phyloP scores from a whole-genome alignment of 1,140 invertebrate genomes.

The Bombus waltoni region DNA sequence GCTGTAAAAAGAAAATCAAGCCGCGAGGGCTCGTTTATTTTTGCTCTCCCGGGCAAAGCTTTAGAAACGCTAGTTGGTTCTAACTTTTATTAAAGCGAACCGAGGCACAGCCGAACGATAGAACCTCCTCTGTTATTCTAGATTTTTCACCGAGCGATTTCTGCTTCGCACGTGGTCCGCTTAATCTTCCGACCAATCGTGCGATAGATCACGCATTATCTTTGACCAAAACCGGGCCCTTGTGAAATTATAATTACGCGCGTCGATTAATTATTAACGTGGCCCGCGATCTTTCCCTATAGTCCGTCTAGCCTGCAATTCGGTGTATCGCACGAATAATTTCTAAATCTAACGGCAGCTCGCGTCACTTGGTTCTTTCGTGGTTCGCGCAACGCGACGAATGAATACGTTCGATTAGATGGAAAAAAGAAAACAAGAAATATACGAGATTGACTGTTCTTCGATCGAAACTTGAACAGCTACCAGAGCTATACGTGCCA shows the following conservation, averaged over 20 bases:
- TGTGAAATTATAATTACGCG: constrained; percentile 2
- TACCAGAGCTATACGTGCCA: neutral
- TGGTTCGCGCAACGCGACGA: neutral
- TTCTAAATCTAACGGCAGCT: neutral
- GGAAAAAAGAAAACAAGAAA: neutral
- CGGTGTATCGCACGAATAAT: neutral
- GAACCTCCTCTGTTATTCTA: neutral
- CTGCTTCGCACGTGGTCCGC: neutral
- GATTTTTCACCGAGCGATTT: neutral
- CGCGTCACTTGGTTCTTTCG: neutral
- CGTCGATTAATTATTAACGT: neutral
- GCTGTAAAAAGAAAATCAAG: too few relatives aligned
- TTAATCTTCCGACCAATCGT: neutral
- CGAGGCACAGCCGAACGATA: neutral
- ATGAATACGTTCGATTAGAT: neutral
- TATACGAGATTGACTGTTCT: neutral
- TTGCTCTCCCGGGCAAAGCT: neutral
- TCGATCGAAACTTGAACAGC: neutral
- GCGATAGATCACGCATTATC: neutral
- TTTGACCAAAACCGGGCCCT: neutral
- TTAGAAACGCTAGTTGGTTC: neutral
- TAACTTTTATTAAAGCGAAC: neutral
- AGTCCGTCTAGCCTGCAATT: neutral
- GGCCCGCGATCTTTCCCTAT: neutral
- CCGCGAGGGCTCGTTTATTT: neutral